Conservation (phyloP, 2,797 vertebrate genomes). For the Alfaro cultratus region DNA sequence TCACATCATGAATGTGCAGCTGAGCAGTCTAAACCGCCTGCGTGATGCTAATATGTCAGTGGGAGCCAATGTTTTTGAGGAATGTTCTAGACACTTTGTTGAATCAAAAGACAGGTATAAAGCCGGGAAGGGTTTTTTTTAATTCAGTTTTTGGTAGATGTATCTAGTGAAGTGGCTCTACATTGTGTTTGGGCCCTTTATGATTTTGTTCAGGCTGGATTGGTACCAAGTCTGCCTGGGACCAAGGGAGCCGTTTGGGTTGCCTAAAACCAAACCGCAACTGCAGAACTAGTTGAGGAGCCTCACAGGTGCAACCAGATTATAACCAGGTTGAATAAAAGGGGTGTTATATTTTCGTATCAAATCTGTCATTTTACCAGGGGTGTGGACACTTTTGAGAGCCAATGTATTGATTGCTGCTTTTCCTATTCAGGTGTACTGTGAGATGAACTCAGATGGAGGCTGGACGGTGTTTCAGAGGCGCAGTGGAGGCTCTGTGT, state of each 20-base stretch:
- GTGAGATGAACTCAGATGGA: constrained; percentile 70
- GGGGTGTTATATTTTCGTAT: not conserved
- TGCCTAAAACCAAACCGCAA: not conserved
- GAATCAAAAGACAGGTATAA: not conserved
- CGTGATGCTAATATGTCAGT: not conserved
- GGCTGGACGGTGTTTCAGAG: constrained; percentile 77
- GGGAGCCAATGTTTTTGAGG: no score
- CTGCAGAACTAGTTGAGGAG: not conserved
- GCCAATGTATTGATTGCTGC: not conserved
- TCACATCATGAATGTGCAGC: not conserved
- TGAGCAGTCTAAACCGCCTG: not conserved
- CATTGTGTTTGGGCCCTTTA: not conserved
- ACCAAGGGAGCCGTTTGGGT: not conserved
- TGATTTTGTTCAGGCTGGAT: not conserved
- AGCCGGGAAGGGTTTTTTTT: not conserved
- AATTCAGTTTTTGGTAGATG: not conserved
- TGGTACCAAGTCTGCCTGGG: not conserved
- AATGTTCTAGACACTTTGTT: not conserved
- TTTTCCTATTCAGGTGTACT: constrained; percentile 61
- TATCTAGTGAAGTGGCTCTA: not conserved
- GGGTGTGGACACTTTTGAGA: not conserved
- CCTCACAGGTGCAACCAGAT: not conserved
- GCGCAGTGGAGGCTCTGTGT: constrained; percentile 32
- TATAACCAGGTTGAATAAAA: not conserved
- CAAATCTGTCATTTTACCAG: not conserved